Evolutionary conservation across 2,113 vertebrate genomes (phyloP).

Genomic region (Mesoclemmys tuberculata): DNA sequence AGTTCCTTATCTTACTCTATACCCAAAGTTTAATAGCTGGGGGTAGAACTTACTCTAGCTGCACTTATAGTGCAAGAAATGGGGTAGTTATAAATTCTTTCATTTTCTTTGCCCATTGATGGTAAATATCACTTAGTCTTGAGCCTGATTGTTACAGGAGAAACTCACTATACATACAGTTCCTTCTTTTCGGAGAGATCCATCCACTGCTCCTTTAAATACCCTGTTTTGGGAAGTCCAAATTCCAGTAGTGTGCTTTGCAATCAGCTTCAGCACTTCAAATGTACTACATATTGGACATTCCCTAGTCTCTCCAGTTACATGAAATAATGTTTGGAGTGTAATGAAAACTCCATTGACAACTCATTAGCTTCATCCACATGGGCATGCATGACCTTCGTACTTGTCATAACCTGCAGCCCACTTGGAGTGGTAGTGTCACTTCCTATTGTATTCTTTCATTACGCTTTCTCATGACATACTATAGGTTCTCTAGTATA

Average conservation of each 20-base stretch:
- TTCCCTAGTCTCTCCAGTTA: background rate
- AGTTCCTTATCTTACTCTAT: background rate
- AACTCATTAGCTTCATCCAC: background rate
- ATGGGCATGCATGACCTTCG: background rate
- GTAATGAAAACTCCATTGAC: background rate
- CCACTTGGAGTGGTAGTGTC: background rate
- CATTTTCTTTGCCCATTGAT: background rate
- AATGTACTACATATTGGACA: background rate
- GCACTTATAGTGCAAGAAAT: background rate
- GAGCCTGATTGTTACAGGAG: background rate
- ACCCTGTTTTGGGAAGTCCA: background rate
- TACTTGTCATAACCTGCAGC: background rate
- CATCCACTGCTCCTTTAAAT: background rate
- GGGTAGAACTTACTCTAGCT: background rate
- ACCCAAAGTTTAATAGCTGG: background rate
- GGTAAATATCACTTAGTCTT: background rate
- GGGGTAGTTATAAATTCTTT: background rate
- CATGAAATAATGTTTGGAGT: background rate
- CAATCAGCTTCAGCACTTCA: background rate
- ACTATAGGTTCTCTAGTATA: background rate
- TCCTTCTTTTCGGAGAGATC: background rate
- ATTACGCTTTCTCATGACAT: background rate
- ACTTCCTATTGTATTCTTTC: background rate
- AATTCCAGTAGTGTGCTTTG: background rate
- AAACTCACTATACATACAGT: background rate